Conservation (phyloP, 2,888 invertebrate species). For the Pristionchus exspectatus region DNA sequence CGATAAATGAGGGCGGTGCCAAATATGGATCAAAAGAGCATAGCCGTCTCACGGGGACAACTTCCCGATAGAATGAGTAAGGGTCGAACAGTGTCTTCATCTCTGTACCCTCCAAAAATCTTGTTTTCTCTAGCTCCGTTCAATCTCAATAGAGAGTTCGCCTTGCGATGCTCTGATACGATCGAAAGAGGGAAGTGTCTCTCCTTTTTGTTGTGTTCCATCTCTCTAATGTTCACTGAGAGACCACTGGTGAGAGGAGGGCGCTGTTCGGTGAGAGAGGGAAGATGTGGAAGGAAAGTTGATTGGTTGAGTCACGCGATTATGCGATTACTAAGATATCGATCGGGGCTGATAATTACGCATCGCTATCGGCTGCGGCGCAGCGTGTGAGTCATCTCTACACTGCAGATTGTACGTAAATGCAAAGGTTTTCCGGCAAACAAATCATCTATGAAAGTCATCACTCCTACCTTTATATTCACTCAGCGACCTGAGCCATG, state of each 20-base stretch:
- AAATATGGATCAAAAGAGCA: background rate
- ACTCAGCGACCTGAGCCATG: no score
- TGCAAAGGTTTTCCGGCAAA: no score
- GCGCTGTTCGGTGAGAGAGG: background rate
- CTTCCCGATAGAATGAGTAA: background rate
- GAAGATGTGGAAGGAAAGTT: background rate
- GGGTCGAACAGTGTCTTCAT: background rate
- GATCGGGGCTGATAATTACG: background rate
- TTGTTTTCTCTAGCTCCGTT: background rate
- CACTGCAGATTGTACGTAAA: no score
- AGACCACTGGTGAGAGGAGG: background rate
- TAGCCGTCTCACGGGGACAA: background rate
- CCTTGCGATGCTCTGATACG: background rate
- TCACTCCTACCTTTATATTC: no score
- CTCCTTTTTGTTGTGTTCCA: background rate
- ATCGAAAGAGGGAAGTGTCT: background rate
- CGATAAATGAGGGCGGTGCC: background rate
- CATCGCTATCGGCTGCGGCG: background rate
- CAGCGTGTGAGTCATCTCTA: background rate
- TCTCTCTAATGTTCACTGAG: background rate
- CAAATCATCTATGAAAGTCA: no score
- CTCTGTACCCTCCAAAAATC: background rate
- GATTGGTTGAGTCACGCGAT: background rate
- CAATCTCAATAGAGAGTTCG: background rate
- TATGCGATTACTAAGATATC: background rate